A percentile compares a stretch with the other conserved stretches of the same genome.
Evolutionary conservation across 2,113 vertebrate genomes (phyloP).

Genomic region (Saiga tatarica): DNA sequence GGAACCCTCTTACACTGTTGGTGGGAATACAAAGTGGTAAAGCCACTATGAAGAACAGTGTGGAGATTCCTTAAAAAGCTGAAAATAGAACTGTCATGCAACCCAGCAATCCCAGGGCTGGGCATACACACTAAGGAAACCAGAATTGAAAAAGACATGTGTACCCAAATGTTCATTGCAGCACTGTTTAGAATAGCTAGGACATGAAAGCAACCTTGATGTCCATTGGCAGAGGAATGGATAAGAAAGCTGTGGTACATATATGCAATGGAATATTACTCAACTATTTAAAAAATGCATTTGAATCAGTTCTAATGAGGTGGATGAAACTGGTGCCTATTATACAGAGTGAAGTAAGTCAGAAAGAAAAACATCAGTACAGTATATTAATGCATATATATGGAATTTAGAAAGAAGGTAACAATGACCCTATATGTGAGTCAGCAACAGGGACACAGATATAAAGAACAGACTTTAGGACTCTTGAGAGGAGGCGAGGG

Average conservation of each 20-base stretch:
- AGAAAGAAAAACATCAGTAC: not conserved
- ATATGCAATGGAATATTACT: not conserved
- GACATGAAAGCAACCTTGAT: not conserved
- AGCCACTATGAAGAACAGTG: not conserved
- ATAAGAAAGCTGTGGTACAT: not conserved
- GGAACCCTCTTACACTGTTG: not conserved
- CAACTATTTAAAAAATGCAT: not conserved
- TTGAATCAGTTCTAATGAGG: not conserved
- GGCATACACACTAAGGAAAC: not conserved
- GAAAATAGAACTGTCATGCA: not conserved
- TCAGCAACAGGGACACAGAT: not conserved
- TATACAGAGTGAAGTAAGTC: not conserved
- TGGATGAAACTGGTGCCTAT: not conserved
- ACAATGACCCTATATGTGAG: not conserved
- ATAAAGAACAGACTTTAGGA: not conserved
- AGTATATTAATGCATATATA: not conserved
- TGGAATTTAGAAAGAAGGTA: not conserved
- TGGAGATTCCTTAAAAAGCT: not conserved
- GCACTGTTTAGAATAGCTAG: not conserved
- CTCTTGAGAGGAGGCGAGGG: not conserved
- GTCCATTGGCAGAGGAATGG: not conserved
- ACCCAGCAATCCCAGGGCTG: not conserved
- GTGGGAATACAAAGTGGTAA: not conserved
- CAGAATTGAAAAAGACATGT: not conserved
- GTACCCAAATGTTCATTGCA: accelerated